Conservation (phyloP, 30 jellyfish, hydroid and myxozoan genomes). For the Cassiopea xamachana region DNA sequence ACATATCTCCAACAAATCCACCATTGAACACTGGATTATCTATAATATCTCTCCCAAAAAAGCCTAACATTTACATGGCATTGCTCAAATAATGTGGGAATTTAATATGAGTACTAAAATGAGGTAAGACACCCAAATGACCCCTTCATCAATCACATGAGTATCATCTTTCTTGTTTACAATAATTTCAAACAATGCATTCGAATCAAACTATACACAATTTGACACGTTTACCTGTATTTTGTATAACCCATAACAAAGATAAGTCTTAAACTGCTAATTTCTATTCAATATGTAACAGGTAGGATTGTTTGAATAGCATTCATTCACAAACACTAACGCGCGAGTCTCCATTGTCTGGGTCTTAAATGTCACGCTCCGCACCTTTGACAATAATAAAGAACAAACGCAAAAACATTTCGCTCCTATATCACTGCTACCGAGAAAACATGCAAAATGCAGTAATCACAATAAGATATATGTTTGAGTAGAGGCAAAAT, state of each 20-base stretch:
- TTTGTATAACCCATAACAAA: not conserved
- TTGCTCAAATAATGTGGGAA: no score
- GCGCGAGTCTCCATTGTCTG: not conserved
- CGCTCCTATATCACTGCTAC: not conserved
- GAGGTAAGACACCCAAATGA: no score
- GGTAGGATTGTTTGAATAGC: not conserved
- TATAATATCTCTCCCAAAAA: no score
- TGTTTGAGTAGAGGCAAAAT: not conserved
- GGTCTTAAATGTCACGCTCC: not conserved
- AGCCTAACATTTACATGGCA: no score
- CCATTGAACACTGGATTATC: no score
- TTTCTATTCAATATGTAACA: not conserved
- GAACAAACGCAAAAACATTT: not conserved
- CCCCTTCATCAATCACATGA: no score
- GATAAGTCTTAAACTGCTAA: not conserved
- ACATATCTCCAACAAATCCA: no score
- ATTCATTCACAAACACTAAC: not conserved
- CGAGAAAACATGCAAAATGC: not conserved
- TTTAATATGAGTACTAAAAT: no score
- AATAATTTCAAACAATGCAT: no score
- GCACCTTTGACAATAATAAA: not conserved
- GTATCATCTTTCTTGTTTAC: no score
- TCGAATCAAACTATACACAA: no score
- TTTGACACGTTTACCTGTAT: not conserved
- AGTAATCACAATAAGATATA: not conserved